phyloP scores from a whole-genome alignment of 1,140 invertebrate genomes.

The Bombus polaris region DNA sequence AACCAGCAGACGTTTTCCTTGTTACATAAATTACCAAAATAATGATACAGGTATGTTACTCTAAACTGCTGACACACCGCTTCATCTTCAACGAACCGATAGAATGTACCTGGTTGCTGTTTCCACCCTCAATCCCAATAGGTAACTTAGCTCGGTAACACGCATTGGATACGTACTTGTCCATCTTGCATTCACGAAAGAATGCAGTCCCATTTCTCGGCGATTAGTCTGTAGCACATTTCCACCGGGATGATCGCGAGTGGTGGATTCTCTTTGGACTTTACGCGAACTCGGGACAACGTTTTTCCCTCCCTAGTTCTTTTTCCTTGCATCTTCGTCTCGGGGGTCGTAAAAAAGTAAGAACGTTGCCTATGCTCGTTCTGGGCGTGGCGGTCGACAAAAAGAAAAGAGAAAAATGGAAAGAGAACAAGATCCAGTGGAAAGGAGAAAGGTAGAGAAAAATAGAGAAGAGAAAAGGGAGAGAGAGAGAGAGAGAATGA shows the following conservation, averaged over 20 bases:
- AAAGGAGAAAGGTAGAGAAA: background rate
- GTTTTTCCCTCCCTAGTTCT: background rate
- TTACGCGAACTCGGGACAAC: background rate
- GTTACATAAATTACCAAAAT: background rate
- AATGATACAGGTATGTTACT: background rate
- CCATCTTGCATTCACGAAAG: background rate
- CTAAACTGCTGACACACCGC: too few species aligned
- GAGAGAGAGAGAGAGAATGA: background rate
- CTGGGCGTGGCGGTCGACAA: conserved; percentile 37
- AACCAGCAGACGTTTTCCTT: background rate
- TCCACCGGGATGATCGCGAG: background rate
- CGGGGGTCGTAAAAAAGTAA: conserved; percentile 33
- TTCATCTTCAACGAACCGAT: background rate
- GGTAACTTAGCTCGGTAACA: background rate
- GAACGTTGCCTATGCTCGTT: conserved; percentile 26
- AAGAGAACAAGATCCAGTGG: background rate
- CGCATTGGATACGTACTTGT: background rate
- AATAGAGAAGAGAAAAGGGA: background rate
- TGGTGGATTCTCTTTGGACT: background rate
- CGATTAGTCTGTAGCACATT: background rate
- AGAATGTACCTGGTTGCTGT: background rate
- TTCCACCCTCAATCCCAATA: background rate
- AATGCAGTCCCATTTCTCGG: background rate
- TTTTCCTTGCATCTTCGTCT: background rate
- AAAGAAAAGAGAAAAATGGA: background rate